Evolutionary conservation across 2,797 vertebrate genomes (phyloP), one percentile per base, ranked within the genome.

Genomic region (Dermochelys coriacea): DNA sequence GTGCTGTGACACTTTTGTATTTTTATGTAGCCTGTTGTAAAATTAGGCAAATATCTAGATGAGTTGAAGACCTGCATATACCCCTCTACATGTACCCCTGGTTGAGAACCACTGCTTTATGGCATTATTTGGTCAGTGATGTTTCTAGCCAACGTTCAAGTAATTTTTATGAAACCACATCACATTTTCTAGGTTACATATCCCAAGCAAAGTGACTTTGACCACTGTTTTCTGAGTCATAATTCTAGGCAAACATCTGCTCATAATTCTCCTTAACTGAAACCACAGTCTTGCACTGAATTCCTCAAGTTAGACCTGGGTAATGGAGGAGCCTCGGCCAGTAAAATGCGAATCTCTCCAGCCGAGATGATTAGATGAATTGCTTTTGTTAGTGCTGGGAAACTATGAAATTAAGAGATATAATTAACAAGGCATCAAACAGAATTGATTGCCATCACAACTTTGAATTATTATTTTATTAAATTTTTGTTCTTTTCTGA

Each of bases 401-500:
- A 14, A 80, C 71, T 1, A n/a, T n/a, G n/a, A n/a, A n/a, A n/a
- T n/a, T n/a, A n/a, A n/a, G n/a, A n/a, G n/a, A n/a, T n/a, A n/a
- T n/a, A n/a, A n/a, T n/a, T n/a, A n/a, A n/a, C n/a, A n/a, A n/a
- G 11, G 27, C 75, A 68, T 57, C 21, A 75, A 51, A 78, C 11
- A 83, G 49, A 80, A 78, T 9, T 93, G 74, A 6, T 50, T 85
- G 8, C 86, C 4, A 0, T 7, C 80, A 29, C 37, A 83, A 0
- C 47, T 84, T 88, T 34, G 12, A 51, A 0, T n/a, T 86, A 0
- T n/a, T 85, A 23, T 45, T 18, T 75, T 12, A 45, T 74, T 87
- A 37, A 0, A 1, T 12, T 77, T 1, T 4, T 61, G 6, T 49
- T 82, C 34, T 37, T 75, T 12, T 5, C 1, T 5, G 37, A 6